Percentiles rank a stretch among this genome's conserved stretches.
Evolutionary conservation across 2,888 invertebrate genomes (phyloP).

Genomic region (Malthinus seriepunctatus): DNA sequence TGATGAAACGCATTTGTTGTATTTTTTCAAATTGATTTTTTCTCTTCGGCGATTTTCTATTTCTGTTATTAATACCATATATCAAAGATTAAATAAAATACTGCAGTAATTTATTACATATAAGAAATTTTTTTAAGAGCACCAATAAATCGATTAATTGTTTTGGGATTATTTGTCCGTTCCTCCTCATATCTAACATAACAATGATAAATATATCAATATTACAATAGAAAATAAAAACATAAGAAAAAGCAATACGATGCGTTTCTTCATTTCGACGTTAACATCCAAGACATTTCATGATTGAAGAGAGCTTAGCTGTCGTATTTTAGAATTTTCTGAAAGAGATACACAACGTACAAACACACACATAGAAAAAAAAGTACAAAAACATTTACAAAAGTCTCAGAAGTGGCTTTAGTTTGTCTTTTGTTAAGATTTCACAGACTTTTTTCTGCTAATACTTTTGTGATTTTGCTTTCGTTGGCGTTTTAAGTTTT

Average conservation of each 20-base stretch:
- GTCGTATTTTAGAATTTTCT: conserved; percentile 20
- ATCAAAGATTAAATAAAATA: no score
- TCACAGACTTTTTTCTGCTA: conserved; percentile 22
- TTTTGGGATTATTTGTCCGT: conserved; percentile 10
- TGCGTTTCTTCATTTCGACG: conserved; percentile 24
- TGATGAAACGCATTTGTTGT: no score
- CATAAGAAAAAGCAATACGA: conserved; percentile 17
- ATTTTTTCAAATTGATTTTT: no score
- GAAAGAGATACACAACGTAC: conserved; percentile 22
- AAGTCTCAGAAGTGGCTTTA: conserved; percentile 34
- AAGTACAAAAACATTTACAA: conserved; percentile 34
- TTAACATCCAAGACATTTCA: conserved; percentile 24
- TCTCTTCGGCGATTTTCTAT: no score
- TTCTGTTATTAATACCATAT: no score
- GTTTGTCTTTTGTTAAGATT: conserved; percentile 31
- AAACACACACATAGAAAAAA: conserved; percentile 8
- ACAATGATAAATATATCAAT: conserved; percentile 22
- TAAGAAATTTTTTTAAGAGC: neutral
- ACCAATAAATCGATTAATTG: neutral
- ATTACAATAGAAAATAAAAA: conserved; percentile 22
- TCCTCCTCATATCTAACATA: conserved; percentile 2
- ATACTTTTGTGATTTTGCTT: conserved; percentile 14
- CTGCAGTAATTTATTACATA: no score
- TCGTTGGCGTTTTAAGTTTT: conserved; percentile 5
- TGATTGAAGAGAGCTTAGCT: conserved; percentile 24